Evolutionary conservation across 2,113 vertebrate species (phyloP).

Genomic region (Tauraco erythrolophus): DNA sequence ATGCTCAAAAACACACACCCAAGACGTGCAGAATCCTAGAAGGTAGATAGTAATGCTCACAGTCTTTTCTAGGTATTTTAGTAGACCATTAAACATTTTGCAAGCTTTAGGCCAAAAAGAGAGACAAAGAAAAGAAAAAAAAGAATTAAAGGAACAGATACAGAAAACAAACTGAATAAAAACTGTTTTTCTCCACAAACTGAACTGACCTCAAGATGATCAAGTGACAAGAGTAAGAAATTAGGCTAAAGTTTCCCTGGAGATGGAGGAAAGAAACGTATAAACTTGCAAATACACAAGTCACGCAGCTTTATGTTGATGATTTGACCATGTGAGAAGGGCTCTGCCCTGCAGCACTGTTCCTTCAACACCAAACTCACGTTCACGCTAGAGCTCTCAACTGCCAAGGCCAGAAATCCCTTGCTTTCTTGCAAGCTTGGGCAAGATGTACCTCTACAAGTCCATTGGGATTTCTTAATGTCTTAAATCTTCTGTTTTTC

Average conservation of each 20-base stretch:
- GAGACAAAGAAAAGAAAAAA: not conserved
- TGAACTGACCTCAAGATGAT: not conserved
- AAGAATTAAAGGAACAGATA: not conserved
- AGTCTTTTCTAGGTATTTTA: not conserved
- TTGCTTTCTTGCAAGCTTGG: not conserved
- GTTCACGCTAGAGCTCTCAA: accelerated
- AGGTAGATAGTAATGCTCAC: not conserved
- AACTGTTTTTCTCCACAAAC: not conserved
- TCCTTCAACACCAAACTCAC: not conserved
- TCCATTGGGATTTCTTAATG: not conserved
- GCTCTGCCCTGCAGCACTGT: not conserved
- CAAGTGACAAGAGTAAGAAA: not conserved
- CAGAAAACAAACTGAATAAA: not conserved
- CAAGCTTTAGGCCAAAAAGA: not conserved
- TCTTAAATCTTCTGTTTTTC: not conserved
- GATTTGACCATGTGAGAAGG: not conserved
- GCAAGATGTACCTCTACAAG: not conserved
- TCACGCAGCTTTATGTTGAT: not conserved
- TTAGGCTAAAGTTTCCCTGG: not conserved
- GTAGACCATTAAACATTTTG: not conserved
- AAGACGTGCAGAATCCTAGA: not conserved
- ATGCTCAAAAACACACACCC: not conserved
- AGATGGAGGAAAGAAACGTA: not conserved
- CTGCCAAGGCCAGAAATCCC: not conserved
- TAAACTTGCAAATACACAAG: not conserved